Percentiles rank a stretch among this genome's conserved stretches.
These are phyloP conservation scores for Spheniscus mendiculus DNA, from an alignment of 2,113 vertebrate genomes.

Conservation along the genomic window DNA sequence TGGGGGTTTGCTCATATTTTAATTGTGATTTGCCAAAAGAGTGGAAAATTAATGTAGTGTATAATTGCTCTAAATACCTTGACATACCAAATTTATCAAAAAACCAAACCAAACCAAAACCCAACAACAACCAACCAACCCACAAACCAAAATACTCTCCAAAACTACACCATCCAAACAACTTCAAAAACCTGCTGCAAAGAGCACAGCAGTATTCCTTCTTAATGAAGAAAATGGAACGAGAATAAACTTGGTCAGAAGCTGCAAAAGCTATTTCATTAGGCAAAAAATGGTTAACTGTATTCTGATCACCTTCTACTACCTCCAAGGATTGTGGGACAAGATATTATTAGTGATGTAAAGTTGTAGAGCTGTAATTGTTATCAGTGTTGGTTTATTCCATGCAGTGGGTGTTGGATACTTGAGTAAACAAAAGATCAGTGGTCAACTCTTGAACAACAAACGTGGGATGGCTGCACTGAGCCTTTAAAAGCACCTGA, in stretches of 20 bases:
- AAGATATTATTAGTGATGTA: not conserved
- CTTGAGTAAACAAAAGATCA: not conserved
- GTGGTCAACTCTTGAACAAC: not conserved
- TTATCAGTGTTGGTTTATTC: not conserved
- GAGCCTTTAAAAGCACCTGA: not conserved
- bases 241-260: not conserved
- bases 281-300: not conserved
- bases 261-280: not conserved
- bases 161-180: not conserved
- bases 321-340: not conserved
- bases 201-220: not conserved
- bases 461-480: not conserved
- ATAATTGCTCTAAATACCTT: not conserved
- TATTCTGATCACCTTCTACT: not conserved
- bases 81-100: not conserved
- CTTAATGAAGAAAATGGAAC: not conserved
- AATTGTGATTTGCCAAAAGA: not conserved
- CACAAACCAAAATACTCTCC: not conserved
- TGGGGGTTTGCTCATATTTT: not conserved
- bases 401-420: not conserved
- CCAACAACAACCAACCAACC: not conserved
- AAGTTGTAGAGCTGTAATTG: not conserved
- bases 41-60: not conserved
- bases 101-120: not conserved
- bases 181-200: not conserved